Evolutionary conservation across 2,113 vertebrate genomes (phyloP), one percentile per base, ranked within the genome.

Genomic region (Piaya cayana): DNA sequence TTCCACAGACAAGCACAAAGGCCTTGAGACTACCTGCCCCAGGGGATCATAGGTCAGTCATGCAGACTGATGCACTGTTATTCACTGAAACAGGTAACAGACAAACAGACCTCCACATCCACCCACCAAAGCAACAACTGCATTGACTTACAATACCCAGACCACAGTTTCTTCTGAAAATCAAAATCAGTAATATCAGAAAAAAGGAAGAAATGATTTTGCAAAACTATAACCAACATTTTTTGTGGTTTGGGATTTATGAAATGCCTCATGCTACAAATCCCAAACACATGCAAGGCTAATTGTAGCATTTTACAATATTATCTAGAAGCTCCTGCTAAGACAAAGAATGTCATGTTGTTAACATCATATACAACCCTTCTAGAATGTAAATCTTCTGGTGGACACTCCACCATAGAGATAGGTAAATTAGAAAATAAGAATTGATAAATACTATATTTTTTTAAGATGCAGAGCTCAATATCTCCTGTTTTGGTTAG

Each of bases 81-180:
- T 34, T 34, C 16, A 49, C 18, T 49, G 65, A n/a, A 77, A 67
- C 42, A 14, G 20, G 27, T 19, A 50, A 5, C 15, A 52, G 42
- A 12, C 26, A 26, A 16, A 27, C 8, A 49, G 29, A 20, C 30
- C 75, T 17, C 12, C 10, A 3, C 22, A 1, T 8, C 11, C 32
- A 7, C 25, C 4, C 0, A 0, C 43, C 3, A 2, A 42, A n/a
- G 34, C 42, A 59, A 37, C 15, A 32, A 29, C 75, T 64, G n/a
- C 36, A 5, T 0, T 2, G 11, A 29, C 32, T 34, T 60, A 22
- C 19, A 47, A 26, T 27, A 16, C 47, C 29, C 55, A 70, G 34
- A 20, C 22, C 30, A 5, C 8, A 19, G n/a, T 34, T 65, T 47
- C 29, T 22, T 23, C 63, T 49, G 30, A 52, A 79, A 76, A 63